Evolutionary conservation across 2,888 invertebrate species (phyloP), one percentile per base, ranked within the genome.

Genomic region (Crematogaster levior): DNA sequence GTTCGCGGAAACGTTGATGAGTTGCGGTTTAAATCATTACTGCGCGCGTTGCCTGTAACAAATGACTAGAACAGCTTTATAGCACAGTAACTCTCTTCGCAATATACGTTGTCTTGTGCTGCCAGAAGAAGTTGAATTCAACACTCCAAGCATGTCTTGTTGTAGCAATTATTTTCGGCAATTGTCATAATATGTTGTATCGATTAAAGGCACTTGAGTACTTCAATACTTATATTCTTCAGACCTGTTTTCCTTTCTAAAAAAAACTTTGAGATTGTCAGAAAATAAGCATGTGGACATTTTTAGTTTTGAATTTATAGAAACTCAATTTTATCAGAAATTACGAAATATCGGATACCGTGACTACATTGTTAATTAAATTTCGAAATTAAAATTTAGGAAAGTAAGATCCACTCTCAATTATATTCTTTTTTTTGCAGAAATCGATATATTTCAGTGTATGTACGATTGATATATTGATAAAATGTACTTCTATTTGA

Each of bases 21-120:
- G 40, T 46, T 37, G n/a, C 24, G 3, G 74, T 82, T 81, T 66
- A 65, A 81, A 60, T 34, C 30, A 56, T 75, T 43, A 63, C 18
- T 30, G 15, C 18, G 65, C 34, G 15, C 27, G 12, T 53, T 43
- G 9, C 24, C 24, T 24, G 51, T 37, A 21, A 27, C 43, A 10
- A 48, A 53, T 15, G 60, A 48, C 58, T 66, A n/a, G 53, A 56
- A 37, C 15, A 77, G 61, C 12, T 58, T 70, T 75, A 85, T 61
- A 53, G 65, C 30, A 1, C 21, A 10, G 27, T 34, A 34, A 34
- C 34, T 5, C 37, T 77, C 81, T 74, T 74, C 68, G 53, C 72
- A 24, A 53, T 18, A 12, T 37, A 66, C 60, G 68, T 82, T 84
- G 84, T 86, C 82, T 85, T 84, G 80, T 72, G 46, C 46, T 12